Evolutionary conservation across 2,888 invertebrate species (phyloP).

Genomic region (Apotomis betuletana): DNA sequence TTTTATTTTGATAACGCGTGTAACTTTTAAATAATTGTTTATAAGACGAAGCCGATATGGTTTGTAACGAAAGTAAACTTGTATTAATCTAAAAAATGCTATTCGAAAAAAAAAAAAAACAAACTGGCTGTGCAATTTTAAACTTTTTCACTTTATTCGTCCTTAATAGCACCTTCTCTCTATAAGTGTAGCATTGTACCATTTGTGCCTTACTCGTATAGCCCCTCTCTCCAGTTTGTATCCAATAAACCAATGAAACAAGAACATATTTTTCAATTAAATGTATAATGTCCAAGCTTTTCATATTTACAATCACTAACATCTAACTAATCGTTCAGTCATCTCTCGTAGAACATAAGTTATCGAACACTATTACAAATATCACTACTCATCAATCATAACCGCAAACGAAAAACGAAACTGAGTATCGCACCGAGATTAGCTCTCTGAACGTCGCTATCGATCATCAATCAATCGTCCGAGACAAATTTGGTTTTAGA

Average conservation of each 20-base stretch:
- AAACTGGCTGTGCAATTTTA: conserved; percentile 21
- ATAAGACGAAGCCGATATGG: not conserved
- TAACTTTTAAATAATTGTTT: too few relatives aligned
- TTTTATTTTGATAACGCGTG: not conserved
- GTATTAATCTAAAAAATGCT: conserved; percentile 2
- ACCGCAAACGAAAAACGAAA: conserved; percentile 79
- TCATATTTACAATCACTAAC: conserved; percentile 81
- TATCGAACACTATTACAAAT: conserved; percentile 76
- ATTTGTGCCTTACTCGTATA: conserved; percentile 35
- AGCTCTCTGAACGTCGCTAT: conserved; percentile 61
- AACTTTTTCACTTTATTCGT: conserved; percentile 35
- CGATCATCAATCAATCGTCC: conserved; percentile 55
- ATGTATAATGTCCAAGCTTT: conserved; percentile 82
- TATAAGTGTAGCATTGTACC: conserved; percentile 17
- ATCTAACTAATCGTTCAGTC: conserved; percentile 80
- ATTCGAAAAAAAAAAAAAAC: conserved; percentile 17
- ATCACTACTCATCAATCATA: conserved; percentile 79
- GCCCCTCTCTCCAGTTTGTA: conserved; percentile 29
- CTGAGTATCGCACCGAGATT: conserved; percentile 79
- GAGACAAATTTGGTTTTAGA: conserved; percentile 69
- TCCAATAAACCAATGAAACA: conserved; percentile 61
- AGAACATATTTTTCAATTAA: conserved; percentile 69
- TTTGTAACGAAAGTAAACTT: not conserved
- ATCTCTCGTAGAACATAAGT: conserved; percentile 77
- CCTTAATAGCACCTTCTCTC: conserved; percentile 30